Base-by-base conservation (phyloP, 2,797 vertebrate species). In the Onychomys torridus region DNA sequence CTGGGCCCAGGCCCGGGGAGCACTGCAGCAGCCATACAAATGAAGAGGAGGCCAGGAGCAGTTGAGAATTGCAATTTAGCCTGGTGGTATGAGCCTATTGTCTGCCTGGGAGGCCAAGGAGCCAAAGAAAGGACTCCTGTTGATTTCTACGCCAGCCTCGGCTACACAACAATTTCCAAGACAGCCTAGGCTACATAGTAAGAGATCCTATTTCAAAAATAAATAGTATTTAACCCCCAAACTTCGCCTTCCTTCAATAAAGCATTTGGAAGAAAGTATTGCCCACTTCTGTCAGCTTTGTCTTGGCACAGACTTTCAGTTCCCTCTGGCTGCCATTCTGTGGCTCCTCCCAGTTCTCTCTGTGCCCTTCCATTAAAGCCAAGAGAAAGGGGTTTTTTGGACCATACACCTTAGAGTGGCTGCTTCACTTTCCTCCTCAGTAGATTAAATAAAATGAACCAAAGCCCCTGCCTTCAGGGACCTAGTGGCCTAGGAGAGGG, bases 1-100 rank as follows among this genome's bases (percentile, higher is more conserved):
- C 93, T 97, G 97, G 97, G 82, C 57, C 75, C 96, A 95, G 69
- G 97, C 97, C 59, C 96, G 89, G 59, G 78, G 90, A 4, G 32
- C 85, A 29, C 87, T 97, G 82, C 95, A 94, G 73, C 95, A 93
- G 25, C 49, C 87, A 14, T 84, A 81, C 95, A 82, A 43, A 76
- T 96, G 89, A 98, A 69, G 69, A 95, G 19, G 29, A 0, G 6
- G 11, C 27, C 29, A 63, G 61, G 6, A 77, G 34, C 67, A 95
- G 11, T 84, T n/a, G 27, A 84, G 83, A 90, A 65, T 63, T 27
- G 83, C 34, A 25, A 13, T 49, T 46, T 65, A 61, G 59, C 43
- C 25, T 37, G 13, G 34, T 37, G 71, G 14, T n/a, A 25, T 32
- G 27, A 49, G 14, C 49, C 67, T 11, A 1, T 37, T 11, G 13